Conservation (phyloP, 2,888 invertebrate genomes). For the Sycophila texana region DNA sequence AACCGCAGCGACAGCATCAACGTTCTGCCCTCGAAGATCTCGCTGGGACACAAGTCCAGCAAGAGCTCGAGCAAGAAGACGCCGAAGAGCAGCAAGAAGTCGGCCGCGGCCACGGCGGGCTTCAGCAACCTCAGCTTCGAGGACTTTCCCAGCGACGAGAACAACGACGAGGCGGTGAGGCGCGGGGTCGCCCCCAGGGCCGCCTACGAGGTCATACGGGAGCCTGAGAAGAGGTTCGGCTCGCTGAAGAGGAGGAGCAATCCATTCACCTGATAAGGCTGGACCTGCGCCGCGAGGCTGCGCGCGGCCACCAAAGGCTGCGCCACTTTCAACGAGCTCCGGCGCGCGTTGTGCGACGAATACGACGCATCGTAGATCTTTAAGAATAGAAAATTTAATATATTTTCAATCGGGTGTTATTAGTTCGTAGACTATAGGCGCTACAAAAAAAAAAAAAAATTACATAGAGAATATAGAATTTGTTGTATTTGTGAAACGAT, state of each 20-base stretch:
- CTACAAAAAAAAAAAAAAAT: too few species aligned
- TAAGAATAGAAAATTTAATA: too few species aligned
- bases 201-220: slow-evolving; percentile 81
- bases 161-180: slow-evolving; percentile 76
- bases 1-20: slow-evolving; percentile 71
- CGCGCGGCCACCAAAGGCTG: neutral
- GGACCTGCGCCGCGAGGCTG: neutral
- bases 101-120: slow-evolving; percentile 74
- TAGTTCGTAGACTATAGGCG: too few species aligned
- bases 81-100: slow-evolving; percentile 62
- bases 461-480: too few species aligned
- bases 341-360: too few species aligned
- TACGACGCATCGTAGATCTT: too few species aligned
- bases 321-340: slow-evolving; percentile 1
- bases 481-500: too few species aligned
- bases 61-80: slow-evolving; percentile 57
- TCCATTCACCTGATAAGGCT: slow-evolving; percentile 74
- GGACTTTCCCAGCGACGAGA: slow-evolving; percentile 83
- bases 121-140: slow-evolving; percentile 87
- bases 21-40: slow-evolving; percentile 70
- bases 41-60: slow-evolving; percentile 67
- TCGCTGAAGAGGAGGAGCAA: slow-evolving; percentile 76
- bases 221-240: slow-evolving; percentile 74
- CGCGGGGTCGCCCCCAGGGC: slow-evolving; percentile 73
- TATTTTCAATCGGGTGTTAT: too few species aligned